A percentile compares a stretch with the other conserved stretches of the same genome.
Evolutionary conservation across 2,888 invertebrate species (phyloP).

Genomic region (Phymatocera aterrima): DNA sequence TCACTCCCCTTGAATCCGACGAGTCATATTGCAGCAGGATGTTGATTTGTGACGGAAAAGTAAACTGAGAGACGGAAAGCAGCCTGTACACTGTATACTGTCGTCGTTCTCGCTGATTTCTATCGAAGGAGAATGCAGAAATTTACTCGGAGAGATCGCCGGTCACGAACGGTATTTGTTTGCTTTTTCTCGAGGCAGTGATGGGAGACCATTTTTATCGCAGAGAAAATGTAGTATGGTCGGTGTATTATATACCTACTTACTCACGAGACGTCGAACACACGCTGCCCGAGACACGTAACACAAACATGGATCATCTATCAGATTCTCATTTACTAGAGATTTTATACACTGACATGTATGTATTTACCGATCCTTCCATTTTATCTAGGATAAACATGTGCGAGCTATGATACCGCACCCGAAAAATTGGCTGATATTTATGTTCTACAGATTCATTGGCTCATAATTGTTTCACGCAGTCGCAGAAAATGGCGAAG

Average conservation of each 20-base stretch:
- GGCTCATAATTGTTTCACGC: neutral
- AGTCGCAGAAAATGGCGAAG: no score
- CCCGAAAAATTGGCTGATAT: no score
- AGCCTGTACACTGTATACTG: neutral
- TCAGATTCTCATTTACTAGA: slow-evolving; percentile 15
- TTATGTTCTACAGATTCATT: neutral
- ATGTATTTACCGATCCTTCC: neutral
- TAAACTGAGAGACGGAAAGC: no score
- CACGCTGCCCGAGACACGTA: slow-evolving; percentile 1
- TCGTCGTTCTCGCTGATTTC: slow-evolving; percentile 8
- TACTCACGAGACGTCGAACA: slow-evolving; percentile 11
- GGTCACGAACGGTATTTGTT: slow-evolving; percentile 16
- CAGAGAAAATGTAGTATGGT: slow-evolving; percentile 3
- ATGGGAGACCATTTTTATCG: slow-evolving; percentile 6
- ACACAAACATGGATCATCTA: slow-evolving; percentile 25
- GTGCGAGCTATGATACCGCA: neutral
- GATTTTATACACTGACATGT: slow-evolving; percentile 8
- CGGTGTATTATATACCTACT: neutral
- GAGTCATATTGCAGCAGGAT: no score
- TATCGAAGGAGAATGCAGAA: neutral
- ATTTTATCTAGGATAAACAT: neutral
- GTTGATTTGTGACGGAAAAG: no score
- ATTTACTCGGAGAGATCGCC: neutral
- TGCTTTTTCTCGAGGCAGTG: slow-evolving; percentile 3
- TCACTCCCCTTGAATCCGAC: no score